phyloP scores from a whole-genome alignment of 2,797 vertebrate species.

The Adelosebastes latens region DNA sequence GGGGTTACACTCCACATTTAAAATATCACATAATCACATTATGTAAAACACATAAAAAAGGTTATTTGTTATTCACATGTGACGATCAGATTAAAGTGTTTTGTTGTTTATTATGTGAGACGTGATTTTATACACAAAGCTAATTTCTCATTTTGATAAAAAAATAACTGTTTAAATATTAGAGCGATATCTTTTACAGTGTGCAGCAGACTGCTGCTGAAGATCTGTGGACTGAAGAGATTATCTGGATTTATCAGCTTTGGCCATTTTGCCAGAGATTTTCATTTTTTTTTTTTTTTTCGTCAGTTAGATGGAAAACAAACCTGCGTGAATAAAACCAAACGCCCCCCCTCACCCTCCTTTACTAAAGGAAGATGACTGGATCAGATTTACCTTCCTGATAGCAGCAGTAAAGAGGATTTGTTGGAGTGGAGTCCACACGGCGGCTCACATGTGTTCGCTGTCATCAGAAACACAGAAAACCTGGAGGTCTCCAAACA shows the following conservation, averaged over 20 bases:
- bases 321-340: conserved; percentile 56
- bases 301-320: conserved; percentile 55
- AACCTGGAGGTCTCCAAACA: conserved; percentile 57
- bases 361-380: conserved; percentile 52
- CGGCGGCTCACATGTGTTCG: conserved; percentile 32
- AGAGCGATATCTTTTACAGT: conserved; percentile 26
- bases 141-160: too few relatives aligned
- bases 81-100: not conserved
- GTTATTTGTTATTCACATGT: not conserved
- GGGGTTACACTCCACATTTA: not conserved
- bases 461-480: conserved; percentile 39
- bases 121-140: not conserved
- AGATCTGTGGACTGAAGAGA: conserved; percentile 69
- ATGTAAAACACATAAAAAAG: not conserved
- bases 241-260: conserved; percentile 75
- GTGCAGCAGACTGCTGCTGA: conserved; percentile 27
- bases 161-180: not conserved
- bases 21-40: not conserved
- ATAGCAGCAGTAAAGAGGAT: conserved; percentile 66
- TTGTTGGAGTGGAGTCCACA: conserved; percentile 58
- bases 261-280: conserved; percentile 68
- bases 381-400: conserved; percentile 59
- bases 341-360: not conserved
- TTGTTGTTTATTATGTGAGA: not conserved
- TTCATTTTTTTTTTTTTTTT: not conserved